Conservation (phyloP, 2,113 vertebrate species). For the Paramisgurnus dabryanus region DNA sequence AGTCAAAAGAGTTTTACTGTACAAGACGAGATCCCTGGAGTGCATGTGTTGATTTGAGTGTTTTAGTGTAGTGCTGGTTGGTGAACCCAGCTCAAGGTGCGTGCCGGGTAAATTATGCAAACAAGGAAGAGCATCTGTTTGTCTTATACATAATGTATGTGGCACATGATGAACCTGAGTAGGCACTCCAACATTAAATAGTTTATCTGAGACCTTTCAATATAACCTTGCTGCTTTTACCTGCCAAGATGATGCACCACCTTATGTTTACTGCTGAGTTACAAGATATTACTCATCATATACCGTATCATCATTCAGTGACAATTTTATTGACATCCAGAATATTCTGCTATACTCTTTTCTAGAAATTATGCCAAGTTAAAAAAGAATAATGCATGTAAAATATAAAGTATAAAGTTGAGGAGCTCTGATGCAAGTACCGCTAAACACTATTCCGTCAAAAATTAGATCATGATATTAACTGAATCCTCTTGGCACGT, state of each 20-base stretch:
- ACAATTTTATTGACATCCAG: not conserved
- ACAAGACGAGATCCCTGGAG: not conserved
- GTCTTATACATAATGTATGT: constrained; percentile 55
- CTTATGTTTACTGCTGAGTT: constrained; percentile 34
- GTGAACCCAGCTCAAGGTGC: constrained; percentile 35
- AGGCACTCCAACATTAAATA: constrained; percentile 27
- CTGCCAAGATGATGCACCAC: constrained; percentile 32
- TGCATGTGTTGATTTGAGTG: not conserved
- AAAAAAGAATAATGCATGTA: not conserved
- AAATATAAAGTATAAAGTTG: too few relatives aligned
- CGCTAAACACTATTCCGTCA: too few relatives aligned
- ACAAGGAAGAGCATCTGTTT: constrained; percentile 40
- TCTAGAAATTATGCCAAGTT: constrained; percentile 1
- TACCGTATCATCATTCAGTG: not conserved
- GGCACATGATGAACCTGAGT: constrained; percentile 36
- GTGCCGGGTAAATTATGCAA: constrained; percentile 49
- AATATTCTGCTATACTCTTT: not conserved
- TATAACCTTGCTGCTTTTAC: constrained; percentile 38
- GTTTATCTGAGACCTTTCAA: constrained; percentile 49
- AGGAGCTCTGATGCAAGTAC: too few relatives aligned
- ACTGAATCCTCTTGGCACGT: too few relatives aligned
- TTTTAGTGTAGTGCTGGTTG: constrained; percentile 15
- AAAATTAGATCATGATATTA: too few relatives aligned
- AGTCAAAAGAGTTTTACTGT: not conserved
- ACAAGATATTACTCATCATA: constrained; percentile 5